phyloP scores from a whole-genome alignment of 2,113 vertebrate genomes.

The Oryzias melastigma region DNA sequence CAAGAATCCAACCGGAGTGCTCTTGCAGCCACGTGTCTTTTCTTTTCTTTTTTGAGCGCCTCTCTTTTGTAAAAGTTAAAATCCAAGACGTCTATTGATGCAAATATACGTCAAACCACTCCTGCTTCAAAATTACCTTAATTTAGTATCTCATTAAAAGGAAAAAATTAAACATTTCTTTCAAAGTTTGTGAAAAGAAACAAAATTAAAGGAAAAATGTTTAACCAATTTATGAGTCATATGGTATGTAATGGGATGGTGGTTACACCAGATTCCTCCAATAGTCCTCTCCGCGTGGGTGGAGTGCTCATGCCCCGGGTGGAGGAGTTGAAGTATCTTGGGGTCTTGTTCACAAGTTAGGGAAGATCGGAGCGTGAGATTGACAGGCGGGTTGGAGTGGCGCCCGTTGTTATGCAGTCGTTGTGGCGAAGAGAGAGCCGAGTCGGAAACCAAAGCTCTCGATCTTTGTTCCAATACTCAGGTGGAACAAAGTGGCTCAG shows the following conservation, averaged over 20 bases:
- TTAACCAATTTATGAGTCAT: neutral
- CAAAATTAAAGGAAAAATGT: neutral
- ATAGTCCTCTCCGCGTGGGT: too few species aligned
- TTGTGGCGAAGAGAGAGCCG: too few species aligned
- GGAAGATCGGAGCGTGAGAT: too few species aligned
- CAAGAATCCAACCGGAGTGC: slow-evolving; percentile 22
- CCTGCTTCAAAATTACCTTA: neutral
- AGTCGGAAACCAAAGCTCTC: too few species aligned
- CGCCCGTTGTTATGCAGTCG: too few species aligned
- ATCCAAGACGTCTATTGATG: slow-evolving; percentile 6
- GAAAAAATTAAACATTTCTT: neutral
- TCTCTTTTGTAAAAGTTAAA: slow-evolving; percentile 12
- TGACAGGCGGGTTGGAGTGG: too few species aligned
- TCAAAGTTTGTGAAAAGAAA: neutral
- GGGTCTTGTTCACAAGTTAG: too few species aligned
- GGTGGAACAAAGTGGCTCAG: too few species aligned
- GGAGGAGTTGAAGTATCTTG: too few species aligned
- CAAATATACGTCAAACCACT: slow-evolving; percentile 15
- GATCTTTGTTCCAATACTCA: too few species aligned
- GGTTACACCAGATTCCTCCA: neutral
- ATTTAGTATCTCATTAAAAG: too few species aligned
- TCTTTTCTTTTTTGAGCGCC: slow-evolving; percentile 25
- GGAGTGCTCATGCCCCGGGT: too few species aligned
- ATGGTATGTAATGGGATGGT: neutral
- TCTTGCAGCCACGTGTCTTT: slow-evolving; percentile 26